phyloP scores from a whole-genome alignment of 1,140 invertebrate genomes.

The Halictus rubicundus region DNA sequence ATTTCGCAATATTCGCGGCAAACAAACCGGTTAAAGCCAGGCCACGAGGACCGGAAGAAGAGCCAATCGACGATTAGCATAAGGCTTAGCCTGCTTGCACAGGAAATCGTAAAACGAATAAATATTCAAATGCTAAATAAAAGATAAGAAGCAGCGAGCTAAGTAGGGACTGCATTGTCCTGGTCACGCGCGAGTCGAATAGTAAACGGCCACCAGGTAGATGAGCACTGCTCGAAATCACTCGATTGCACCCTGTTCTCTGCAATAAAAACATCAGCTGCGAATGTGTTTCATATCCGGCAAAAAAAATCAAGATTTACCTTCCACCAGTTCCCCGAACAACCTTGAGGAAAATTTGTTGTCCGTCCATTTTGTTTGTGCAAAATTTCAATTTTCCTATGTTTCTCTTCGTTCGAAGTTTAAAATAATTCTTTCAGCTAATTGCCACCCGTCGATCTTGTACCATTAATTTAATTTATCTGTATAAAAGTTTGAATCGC shows the following conservation, averaged over 20 bases:
- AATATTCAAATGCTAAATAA: slow-evolving; percentile 71
- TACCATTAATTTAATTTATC: too few species aligned
- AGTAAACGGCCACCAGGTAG: slow-evolving; percentile 63
- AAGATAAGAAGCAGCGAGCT: slow-evolving; percentile 63
- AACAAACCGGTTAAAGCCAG: slow-evolving; percentile 1
- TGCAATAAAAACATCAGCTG: slow-evolving; percentile 41
- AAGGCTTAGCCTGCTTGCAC: slow-evolving; percentile 52
- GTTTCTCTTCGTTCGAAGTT: too few species aligned
- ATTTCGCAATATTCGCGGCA: slow-evolving; percentile 55
- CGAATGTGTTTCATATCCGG: slow-evolving; percentile 1
- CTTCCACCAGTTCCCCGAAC: not conserved
- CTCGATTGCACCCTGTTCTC: slow-evolving; percentile 21
- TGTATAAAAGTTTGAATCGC: too few species aligned
- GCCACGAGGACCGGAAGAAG: slow-evolving; percentile 33
- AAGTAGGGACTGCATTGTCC: slow-evolving; percentile 73
- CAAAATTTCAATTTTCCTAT: too few species aligned
- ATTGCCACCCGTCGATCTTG: too few species aligned
- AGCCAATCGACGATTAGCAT: slow-evolving; percentile 65
- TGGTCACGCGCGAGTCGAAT: slow-evolving; percentile 71
- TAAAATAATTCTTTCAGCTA: too few species aligned
- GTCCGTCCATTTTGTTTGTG: not conserved
- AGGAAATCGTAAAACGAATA: slow-evolving; percentile 75
- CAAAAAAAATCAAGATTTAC: slow-evolving; percentile 11
- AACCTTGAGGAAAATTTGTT: not conserved
- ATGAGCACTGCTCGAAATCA: slow-evolving; percentile 31